Conservation (phyloP, 2,888 invertebrate genomes). For the Spilosoma lubricipeda region DNA sequence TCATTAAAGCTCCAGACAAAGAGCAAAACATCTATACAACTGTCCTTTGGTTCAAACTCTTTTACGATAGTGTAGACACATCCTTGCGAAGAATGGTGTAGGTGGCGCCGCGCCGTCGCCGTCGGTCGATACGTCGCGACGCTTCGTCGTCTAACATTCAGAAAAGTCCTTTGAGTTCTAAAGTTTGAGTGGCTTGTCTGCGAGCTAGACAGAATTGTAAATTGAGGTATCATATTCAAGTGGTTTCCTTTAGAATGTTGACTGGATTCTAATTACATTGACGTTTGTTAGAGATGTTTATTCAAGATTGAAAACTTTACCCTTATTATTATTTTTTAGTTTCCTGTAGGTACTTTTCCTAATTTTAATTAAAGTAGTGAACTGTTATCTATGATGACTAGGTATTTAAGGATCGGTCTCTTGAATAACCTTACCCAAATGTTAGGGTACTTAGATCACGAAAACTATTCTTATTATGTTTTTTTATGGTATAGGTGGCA, state of each 20-base stretch:
- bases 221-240: constrained; percentile 9
- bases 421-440: no score
- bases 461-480: no score
- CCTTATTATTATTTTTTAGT: neutral
- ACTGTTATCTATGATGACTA: no score
- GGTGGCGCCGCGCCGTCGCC: constrained; percentile 49
- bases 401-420: no score
- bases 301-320: neutral
- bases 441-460: no score
- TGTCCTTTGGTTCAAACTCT: constrained; percentile 13
- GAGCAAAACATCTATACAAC: neutral
- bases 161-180: constrained; percentile 17
- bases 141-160: constrained; percentile 31
- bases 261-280: neutral
- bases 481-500: no score
- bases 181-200: constrained; percentile 13
- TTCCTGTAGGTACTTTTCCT: no score
- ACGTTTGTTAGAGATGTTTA: neutral
- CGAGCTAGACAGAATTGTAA: constrained; percentile 18
- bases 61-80: constrained; percentile 23
- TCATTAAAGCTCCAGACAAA: neutral
- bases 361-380: no score
- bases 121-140: constrained; percentile 80
- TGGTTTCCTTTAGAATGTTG: neutral
- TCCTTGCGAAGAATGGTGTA: constrained; percentile 27